Percentiles rank a stretch among this genome's conserved stretches.
Evolutionary conservation across 2,797 vertebrate genomes (phyloP).

Genomic region (Enteromius mattozi): DNA sequence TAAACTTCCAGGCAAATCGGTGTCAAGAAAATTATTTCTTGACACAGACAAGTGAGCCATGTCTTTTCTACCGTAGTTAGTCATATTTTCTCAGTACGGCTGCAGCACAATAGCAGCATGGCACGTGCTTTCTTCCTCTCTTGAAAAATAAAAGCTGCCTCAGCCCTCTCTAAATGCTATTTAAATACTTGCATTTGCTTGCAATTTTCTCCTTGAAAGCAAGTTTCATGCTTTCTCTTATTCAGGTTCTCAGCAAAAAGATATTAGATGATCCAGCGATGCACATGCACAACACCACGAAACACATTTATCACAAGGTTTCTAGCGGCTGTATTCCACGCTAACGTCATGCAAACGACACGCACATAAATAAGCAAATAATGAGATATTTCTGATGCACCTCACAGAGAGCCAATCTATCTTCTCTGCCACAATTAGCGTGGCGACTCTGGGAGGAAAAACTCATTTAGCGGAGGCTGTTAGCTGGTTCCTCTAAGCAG

Average conservation of each 20-base stretch:
- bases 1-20: background rate
- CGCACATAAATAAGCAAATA: conserved; percentile 45
- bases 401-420: conserved; percentile 71
- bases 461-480: conserved; percentile 74
- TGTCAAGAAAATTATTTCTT: background rate
- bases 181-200: conserved; percentile 31
- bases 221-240: background rate
- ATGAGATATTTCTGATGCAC: conserved; percentile 55
- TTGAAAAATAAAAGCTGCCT: background rate
- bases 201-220: background rate
- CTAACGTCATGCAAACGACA: conserved; percentile 30
- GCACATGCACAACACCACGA: background rate
- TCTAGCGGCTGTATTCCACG: background rate
- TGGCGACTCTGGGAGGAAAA: conserved; percentile 63
- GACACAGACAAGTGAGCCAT: background rate
- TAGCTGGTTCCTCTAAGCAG: conserved; percentile 69
- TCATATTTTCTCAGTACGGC: background rate
- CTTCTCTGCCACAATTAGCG: conserved; percentile 74
- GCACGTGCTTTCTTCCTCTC: conserved; percentile 1
- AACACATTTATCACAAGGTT: background rate
- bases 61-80: background rate
- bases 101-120: background rate
- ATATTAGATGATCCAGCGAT: background rate
- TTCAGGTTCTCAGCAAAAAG: background rate
- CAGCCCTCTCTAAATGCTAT: conserved; percentile 22